A percentile compares a stretch with the other conserved stretches of the same genome.
These are phyloP conservation scores for Lipophrys pholis DNA, from an alignment of 2,113 vertebrate species.

Conservation along the genomic window DNA sequence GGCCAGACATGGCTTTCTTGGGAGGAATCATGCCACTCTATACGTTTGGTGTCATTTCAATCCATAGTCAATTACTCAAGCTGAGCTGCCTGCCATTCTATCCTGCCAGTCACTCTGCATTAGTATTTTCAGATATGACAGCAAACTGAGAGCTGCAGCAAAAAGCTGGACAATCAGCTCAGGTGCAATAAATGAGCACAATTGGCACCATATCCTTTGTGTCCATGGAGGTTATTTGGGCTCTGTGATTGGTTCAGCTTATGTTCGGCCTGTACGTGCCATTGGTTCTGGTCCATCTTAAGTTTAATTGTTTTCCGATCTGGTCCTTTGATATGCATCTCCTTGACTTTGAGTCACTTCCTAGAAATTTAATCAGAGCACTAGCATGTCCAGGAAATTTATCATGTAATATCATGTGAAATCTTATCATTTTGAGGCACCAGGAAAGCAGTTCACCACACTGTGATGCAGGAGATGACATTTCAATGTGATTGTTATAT, in stretches of 20 bases:
- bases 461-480: too few species aligned
- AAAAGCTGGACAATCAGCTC: slow-evolving; percentile 13
- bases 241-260: slow-evolving; percentile 8
- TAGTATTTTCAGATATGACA: slow-evolving; percentile 31
- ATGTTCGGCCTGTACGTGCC: background rate
- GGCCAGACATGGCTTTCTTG: background rate
- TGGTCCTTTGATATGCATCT: background rate
- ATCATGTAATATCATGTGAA: slow-evolving; percentile 3
- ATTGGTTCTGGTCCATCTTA: slow-evolving; percentile 3
- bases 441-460: too few species aligned
- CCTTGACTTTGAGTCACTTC: background rate
- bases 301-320: slow-evolving; percentile 35
- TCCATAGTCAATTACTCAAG: slow-evolving; percentile 65
- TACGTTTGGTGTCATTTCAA: slow-evolving; percentile 59
- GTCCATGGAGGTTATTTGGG: slow-evolving; percentile 27
- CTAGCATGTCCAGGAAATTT: slow-evolving; percentile 7
- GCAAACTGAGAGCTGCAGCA: slow-evolving; percentile 2
- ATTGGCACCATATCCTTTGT: slow-evolving; percentile 24
- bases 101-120: slow-evolving; percentile 45
- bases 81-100: slow-evolving; percentile 36
- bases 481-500: too few species aligned
- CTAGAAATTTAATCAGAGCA: background rate
- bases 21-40: slow-evolving; percentile 2
- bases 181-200: slow-evolving; percentile 38
- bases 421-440: too few species aligned